phyloP scores from a whole-genome alignment of 2,888 invertebrate genomes.

The Thalpophila matura region DNA sequence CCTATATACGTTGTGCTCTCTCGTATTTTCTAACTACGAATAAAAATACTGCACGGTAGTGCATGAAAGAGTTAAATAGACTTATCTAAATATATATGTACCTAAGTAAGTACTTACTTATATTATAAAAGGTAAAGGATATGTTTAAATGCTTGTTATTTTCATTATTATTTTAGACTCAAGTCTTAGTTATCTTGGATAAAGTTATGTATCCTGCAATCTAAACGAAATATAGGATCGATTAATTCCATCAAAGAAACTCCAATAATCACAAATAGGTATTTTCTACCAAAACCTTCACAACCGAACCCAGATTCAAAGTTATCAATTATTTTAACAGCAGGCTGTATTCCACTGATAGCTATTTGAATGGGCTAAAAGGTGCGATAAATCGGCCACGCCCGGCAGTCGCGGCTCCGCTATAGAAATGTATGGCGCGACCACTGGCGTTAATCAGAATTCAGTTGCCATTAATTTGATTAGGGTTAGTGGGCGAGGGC shows the following conservation, averaged over 20 bases:
- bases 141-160: no score
- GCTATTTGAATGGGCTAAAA: constrained; percentile 74
- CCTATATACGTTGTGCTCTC: no score
- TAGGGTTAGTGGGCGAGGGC: constrained; percentile 90
- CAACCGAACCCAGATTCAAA: constrained; percentile 41
- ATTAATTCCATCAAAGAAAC: neutral
- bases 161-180: no score
- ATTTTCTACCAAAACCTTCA: constrained; percentile 1
- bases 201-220: no score
- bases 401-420: constrained; percentile 65
- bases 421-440: constrained; percentile 85
- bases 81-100: no score
- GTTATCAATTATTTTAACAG: constrained; percentile 63
- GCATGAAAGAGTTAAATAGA: no score
- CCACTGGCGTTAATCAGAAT: constrained; percentile 88
- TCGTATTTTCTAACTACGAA: no score
- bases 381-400: constrained; percentile 87
- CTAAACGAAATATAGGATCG: neutral
- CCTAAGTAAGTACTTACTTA: no score
- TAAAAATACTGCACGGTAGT: no score
- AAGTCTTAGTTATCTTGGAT: no score
- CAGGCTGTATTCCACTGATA: constrained; percentile 61
- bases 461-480: constrained; percentile 90
- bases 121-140: no score
- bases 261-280: neutral